Evolutionary conservation across 1,140 invertebrate species (phyloP), one percentile per base, ranked within the genome.

Genomic region (Eueides isabella): DNA sequence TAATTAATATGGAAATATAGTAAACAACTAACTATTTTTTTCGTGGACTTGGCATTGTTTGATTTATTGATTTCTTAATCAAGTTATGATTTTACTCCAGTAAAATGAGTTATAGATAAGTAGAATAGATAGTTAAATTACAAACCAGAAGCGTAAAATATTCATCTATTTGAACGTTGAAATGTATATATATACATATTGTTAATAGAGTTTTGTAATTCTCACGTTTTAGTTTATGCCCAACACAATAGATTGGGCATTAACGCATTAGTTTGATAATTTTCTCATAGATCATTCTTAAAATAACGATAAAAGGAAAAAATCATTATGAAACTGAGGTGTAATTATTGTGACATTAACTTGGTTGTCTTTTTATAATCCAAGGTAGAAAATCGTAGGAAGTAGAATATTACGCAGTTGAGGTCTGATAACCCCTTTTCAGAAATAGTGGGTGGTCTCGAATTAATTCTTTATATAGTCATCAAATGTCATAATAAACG

Each of bases 201-300:
- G 23, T 26, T 26, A 55, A 19, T 5, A 3, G 48, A 55, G 0
- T 55, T 55, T 55, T 11, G 19, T 12, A 72, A 75, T 73, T 83
- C 76, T 74, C 81, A 81, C 81, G 69, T 77, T 79, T 75, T 77
- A 26, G 48, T 55, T 55, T 55, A 55, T 11, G 26, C 48, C 7
- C 2, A 48, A 3, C 19, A 55, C 23, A 55, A 55, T 55, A 55
- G 19, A 23, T 55, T 23, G 48, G 48, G 5, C 48, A 9, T 26
- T 55, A 23, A 55, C 48, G 41, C 41, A 44, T 44, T 44, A 44
- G 41, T 23, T 5, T 44, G 9, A 55, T 55, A 80, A 79, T 38
- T 80, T 81, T 88, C 82, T 77, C 81, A 86, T 83, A 81, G 81
- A 80, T 81, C 81, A 85, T 88, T 84, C 81, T 80, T 77, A 79